Evolutionary conservation across 2,888 invertebrate genomes (phyloP).

Genomic region (Polydesmus complanatus): DNA sequence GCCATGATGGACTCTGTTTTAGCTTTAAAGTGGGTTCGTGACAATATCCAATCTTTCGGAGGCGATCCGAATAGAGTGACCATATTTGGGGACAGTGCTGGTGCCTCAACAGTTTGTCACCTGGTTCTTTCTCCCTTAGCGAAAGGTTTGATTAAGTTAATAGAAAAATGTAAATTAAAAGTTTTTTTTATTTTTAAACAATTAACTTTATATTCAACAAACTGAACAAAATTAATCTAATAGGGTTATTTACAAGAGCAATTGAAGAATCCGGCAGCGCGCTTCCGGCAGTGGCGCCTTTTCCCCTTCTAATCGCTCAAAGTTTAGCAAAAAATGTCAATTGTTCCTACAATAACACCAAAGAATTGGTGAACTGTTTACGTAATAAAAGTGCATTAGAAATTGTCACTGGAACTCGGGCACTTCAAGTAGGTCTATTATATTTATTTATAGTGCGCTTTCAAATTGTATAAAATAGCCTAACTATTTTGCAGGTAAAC

Average conservation of each 20-base stretch:
- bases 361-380: not conserved
- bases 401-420: no score
- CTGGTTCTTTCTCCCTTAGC: constrained; percentile 1
- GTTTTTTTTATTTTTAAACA: no score
- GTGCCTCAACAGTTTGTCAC: not conserved
- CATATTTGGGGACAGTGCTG: constrained; percentile 6
- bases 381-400: not conserved
- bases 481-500: not conserved
- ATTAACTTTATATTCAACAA: no score
- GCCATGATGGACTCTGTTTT: not conserved
- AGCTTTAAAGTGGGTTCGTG: constrained; percentile 1
- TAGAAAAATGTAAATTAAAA: no score
- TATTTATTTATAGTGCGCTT: no score
- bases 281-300: not conserved
- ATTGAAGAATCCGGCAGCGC: not conserved
- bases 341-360: not conserved
- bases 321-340: not conserved
- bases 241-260: not conserved
- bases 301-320: not conserved
- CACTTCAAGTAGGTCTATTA: no score
- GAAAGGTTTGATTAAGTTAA: constrained; percentile 1
- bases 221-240: no score
- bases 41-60: constrained; percentile 1
- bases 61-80: constrained; percentile 2
- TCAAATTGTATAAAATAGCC: no score